phyloP scores from a whole-genome alignment of 2,113 vertebrate species.

The Oostethus manadensis region DNA sequence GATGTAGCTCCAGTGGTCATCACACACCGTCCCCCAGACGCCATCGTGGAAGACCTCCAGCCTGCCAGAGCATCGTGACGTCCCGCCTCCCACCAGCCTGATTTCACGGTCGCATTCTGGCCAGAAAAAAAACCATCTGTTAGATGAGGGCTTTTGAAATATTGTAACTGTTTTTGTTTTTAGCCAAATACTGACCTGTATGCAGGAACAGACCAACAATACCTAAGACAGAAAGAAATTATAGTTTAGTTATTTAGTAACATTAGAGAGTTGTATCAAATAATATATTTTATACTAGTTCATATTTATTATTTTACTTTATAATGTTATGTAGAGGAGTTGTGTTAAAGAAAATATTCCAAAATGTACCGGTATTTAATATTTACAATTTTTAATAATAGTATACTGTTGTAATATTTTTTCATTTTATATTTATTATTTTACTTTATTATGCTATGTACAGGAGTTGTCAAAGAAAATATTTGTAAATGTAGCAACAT shows the following conservation, averaged over 20 bases:
- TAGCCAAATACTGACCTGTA: constrained; percentile 42
- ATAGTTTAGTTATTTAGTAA: too few species aligned
- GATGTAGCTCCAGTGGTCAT: constrained; percentile 45
- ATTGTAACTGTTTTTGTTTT: neutral
- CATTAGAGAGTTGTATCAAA: neutral
- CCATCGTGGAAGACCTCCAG: constrained; percentile 48
- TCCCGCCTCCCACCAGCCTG: constrained; percentile 28
- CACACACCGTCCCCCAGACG: constrained; percentile 61
- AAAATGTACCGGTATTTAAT: too few species aligned
- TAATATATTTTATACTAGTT: too few species aligned
- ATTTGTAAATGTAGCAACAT: too few species aligned
- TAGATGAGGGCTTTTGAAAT: neutral
- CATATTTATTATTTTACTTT: too few species aligned
- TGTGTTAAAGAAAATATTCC: neutral
- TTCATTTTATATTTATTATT: too few species aligned
- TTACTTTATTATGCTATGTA: too few species aligned
- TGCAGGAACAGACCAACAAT: constrained; percentile 32
- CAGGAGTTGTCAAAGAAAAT: too few species aligned
- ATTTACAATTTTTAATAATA: too few species aligned
- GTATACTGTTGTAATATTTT: too few species aligned
- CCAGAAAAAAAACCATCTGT: too few species aligned
- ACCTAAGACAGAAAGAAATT: constrained; percentile 35
- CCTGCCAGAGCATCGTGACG: constrained; percentile 56
- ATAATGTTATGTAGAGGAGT: too few species aligned
- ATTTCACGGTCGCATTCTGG: neutral